Evolutionary conservation across 1,140 invertebrate species (phyloP).

Genomic region (Chlorops oryzae): DNA sequence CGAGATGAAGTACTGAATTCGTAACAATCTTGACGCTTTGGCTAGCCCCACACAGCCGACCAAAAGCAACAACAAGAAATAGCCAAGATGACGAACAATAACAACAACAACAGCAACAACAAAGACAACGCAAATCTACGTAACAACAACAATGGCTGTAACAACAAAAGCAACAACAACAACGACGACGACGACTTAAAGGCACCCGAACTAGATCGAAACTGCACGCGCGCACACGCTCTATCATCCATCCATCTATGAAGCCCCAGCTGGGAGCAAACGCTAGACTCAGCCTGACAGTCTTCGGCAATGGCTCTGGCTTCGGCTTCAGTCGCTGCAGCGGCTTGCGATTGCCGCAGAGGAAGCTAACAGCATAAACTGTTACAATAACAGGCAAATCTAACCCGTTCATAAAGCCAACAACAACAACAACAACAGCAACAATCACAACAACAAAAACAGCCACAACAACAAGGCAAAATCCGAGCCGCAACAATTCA

Average conservation of each 20-base stretch:
- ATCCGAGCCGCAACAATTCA: background rate
- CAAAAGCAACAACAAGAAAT: too few species aligned
- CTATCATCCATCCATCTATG: too few species aligned
- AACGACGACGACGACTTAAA: background rate
- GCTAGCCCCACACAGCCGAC: slow-evolving; percentile 8
- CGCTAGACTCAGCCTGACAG: background rate
- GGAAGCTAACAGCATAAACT: too few species aligned
- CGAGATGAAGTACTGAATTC: slow-evolving; percentile 16
- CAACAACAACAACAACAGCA: slow-evolving; percentile 6
- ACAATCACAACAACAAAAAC: background rate
- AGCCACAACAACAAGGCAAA: slow-evolving; percentile 1
- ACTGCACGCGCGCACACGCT: background rate
- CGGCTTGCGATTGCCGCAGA: too few species aligned
- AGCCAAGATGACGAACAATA: slow-evolving; percentile 3
- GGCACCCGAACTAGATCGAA: background rate
- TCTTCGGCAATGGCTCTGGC: slow-evolving; percentile 1
- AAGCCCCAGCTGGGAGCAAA: too few species aligned
- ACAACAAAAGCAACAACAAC: slow-evolving; percentile 9
- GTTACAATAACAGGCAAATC: too few species aligned
- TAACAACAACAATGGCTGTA: slow-evolving; percentile 2
- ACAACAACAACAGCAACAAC: slow-evolving; percentile 3
- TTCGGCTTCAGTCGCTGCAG: background rate
- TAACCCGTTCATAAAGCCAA: too few species aligned
- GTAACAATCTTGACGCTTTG: slow-evolving; percentile 18
- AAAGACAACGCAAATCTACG: background rate